A percentile compares a stretch with the other conserved stretches of the same genome.
Evolutionary conservation across 2,797 vertebrate genomes (phyloP).

Genomic region (Sebastiscus tertius): DNA sequence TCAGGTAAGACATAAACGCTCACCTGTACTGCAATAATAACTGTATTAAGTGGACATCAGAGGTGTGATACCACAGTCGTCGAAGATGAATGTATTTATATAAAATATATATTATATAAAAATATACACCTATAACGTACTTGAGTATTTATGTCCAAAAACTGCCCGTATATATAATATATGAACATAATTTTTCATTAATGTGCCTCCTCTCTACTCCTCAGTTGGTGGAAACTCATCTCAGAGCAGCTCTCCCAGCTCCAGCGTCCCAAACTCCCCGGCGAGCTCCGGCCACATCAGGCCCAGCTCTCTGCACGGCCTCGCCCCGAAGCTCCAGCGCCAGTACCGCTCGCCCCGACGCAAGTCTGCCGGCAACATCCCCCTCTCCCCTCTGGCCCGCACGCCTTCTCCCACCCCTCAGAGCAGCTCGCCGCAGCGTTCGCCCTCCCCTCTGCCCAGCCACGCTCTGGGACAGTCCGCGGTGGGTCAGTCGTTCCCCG

Average conservation of each 20-base stretch:
- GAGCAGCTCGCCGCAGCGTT: conserved; percentile 92
- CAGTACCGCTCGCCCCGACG: conserved; percentile 95
- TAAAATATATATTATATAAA: no score
- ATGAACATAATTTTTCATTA: background rate
- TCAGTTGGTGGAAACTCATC: conserved; percentile 93
- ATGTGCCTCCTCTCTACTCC: background rate
- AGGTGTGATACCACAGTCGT: no score
- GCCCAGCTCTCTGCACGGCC: conserved; percentile 94
- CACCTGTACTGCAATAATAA: background rate
- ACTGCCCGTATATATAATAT: background rate
- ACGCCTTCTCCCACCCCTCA: conserved; percentile 95
- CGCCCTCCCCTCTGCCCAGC: conserved; percentile 90
- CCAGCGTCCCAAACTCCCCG: conserved; percentile 95
- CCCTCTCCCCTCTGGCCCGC: conserved; percentile 94
- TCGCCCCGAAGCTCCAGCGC: conserved; percentile 95
- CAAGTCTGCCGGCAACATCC: conserved; percentile 97
- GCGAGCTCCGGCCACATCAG: conserved; percentile 94
- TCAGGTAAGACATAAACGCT: conserved; percentile 82
- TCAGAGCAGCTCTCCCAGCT: conserved; percentile 97
- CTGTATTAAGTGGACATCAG: background rate
- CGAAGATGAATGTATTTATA: background rate
- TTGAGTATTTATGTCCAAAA: background rate
- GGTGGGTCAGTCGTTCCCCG: conserved; percentile 87
- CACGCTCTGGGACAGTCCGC: conserved; percentile 83
- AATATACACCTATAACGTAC: background rate